These are phyloP conservation scores for Pogonomyrmex californicus DNA, from an alignment of 1,140 invertebrate genomes.

Conservation along the genomic window DNA sequence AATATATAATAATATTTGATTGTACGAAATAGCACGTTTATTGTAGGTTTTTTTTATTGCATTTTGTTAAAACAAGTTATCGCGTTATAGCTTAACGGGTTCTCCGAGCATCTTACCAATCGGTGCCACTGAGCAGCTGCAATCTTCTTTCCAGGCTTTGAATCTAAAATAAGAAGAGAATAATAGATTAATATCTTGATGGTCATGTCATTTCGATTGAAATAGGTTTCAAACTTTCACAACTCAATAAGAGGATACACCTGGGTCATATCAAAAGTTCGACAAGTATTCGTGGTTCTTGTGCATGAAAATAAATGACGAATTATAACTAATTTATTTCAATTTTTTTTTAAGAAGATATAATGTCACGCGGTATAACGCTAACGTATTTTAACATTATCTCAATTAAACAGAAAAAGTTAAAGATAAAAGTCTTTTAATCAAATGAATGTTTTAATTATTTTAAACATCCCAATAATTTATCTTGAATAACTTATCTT, in stretches of 20 bases:
- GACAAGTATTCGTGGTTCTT: constrained; percentile 16
- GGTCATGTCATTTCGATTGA: constrained; percentile 40
- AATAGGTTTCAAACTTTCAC: constrained; percentile 29
- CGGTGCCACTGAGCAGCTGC: constrained; percentile 60
- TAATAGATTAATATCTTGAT: constrained; percentile 39
- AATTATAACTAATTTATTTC: constrained; percentile 16
- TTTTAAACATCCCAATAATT: no score
- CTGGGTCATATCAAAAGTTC: constrained; percentile 8
- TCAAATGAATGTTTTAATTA: no score
- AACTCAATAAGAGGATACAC: constrained; percentile 34
- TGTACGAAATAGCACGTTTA: neutral
- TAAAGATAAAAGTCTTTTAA: neutral
- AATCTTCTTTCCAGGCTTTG: constrained; percentile 63
- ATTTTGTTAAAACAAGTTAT: constrained; percentile 37
- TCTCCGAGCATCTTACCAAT: constrained; percentile 63
- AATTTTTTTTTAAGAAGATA: neutral
- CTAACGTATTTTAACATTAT: neutral
- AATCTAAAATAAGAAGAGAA: constrained; percentile 69
- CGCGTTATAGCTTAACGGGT: constrained; percentile 34
- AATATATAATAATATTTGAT: neutral
- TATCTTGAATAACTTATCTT: no score
- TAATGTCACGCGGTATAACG: neutral
- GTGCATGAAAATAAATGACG: neutral
- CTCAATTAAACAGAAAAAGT: neutral
- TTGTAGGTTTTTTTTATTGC: neutral